Evolutionary conservation across 53 echinoderm and acorn worm species (phyloP).

Genomic region (Astropecten irregularis): DNA sequence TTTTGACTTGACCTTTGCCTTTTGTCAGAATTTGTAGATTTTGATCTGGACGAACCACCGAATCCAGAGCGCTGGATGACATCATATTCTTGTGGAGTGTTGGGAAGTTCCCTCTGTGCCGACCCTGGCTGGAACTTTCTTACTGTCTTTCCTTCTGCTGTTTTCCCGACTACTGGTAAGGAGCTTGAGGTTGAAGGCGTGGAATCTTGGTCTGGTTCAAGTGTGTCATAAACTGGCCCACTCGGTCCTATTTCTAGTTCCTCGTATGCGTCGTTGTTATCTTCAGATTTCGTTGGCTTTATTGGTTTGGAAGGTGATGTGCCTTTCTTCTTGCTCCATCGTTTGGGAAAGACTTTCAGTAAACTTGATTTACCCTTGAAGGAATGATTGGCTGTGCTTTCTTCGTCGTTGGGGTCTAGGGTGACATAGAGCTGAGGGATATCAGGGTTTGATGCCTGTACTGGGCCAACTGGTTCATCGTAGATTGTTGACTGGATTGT

Average conservation of each 20-base stretch:
- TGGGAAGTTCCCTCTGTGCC: conserved; percentile 17
- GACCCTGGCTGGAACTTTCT: not conserved
- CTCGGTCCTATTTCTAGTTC: not conserved
- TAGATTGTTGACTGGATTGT: not conserved
- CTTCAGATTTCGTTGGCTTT: not conserved
- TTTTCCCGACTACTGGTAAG: conserved; percentile 2
- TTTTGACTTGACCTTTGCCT: conserved; percentile 13
- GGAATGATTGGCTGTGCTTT: too few relatives aligned
- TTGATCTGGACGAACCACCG: not conserved
- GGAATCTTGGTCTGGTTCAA: not conserved
- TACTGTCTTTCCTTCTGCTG: not conserved
- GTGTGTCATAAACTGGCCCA: conserved; percentile 11
- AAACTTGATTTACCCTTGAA: not conserved
- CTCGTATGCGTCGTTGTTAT: not conserved
- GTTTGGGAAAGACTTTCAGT: not conserved
- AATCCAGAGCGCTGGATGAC: not conserved
- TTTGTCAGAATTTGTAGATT: not conserved
- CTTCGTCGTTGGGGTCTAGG: not conserved
- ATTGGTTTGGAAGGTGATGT: not conserved
- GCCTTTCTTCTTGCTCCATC: conserved; percentile 9
- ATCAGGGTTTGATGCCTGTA: not conserved
- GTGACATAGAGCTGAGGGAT: not conserved
- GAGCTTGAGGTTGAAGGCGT: not conserved
- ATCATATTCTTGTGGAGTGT: conserved; percentile 8
- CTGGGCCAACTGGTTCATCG: not conserved